A percentile compares a stretch with the other conserved stretches of the same genome.
Conservation (phyloP, 2,113 vertebrate species). For the Toxotes jaculatrix region DNA sequence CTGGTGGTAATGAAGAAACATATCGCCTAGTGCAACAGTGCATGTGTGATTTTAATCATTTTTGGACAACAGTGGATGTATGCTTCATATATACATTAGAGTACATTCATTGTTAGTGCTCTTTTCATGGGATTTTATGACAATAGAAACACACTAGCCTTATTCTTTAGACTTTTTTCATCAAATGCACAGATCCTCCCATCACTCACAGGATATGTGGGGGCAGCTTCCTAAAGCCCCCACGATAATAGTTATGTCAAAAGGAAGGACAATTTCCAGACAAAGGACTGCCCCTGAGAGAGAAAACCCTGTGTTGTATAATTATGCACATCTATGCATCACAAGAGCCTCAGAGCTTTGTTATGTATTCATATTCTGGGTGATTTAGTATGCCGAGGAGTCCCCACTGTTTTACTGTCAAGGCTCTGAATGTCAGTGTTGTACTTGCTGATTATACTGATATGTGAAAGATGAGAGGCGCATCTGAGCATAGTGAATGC, state of each 20-base stretch:
- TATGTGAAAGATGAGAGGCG: constrained; percentile 61
- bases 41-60: not conserved
- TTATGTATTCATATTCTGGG: constrained; percentile 53
- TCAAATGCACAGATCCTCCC: not conserved
- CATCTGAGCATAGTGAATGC: constrained; percentile 27
- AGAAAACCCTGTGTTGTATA: constrained; percentile 30
- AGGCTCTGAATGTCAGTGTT: constrained; percentile 63
- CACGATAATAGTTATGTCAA: constrained; percentile 13
- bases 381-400: constrained; percentile 57
- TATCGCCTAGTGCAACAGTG: not conserved
- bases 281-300: constrained; percentile 30
- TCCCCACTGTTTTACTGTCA: constrained; percentile 58
- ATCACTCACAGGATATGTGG: not conserved
- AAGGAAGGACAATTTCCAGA: constrained; percentile 39
- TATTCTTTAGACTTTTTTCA: not conserved
- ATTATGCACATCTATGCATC: constrained; percentile 65
- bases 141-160: not conserved
- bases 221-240: not conserved
- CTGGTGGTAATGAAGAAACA: not conserved
- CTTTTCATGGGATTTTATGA: not conserved
- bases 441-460: constrained; percentile 66
- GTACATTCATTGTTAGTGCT: not conserved
- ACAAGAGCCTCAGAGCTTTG: constrained; percentile 35
- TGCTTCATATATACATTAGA: too few relatives aligned
- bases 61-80: not conserved